These are phyloP conservation scores for Holotrichia oblita DNA, from an alignment of 1,140 invertebrate species.

Conservation along the genomic window DNA sequence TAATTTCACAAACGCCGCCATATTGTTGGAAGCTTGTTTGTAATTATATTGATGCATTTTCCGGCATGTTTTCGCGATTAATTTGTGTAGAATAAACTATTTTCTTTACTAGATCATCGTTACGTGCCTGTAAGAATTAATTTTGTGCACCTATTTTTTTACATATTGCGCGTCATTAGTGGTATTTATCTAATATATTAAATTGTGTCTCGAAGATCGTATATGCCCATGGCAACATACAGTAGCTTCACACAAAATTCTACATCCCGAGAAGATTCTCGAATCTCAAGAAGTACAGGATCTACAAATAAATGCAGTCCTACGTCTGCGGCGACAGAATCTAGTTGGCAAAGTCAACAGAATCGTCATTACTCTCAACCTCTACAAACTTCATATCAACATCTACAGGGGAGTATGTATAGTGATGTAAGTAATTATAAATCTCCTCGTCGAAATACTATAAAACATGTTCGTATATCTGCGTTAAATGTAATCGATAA, in stretches of 20 bases:
- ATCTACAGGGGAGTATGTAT: conserved; percentile 41
- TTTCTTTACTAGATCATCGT: not conserved
- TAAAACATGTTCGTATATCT: not conserved
- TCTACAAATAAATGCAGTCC: conserved; percentile 33
- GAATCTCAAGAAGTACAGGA: conserved; percentile 38
- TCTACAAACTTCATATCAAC: conserved; percentile 44
- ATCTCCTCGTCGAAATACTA: not conserved
- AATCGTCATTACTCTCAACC: conserved; percentile 35
- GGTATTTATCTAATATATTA: not conserved
- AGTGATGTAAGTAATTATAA: conserved; percentile 44
- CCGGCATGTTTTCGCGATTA: not conserved
- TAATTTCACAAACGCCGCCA: conserved; percentile 33
- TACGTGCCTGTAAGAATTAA: not conserved
- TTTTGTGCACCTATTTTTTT: not conserved
- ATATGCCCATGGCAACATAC: conserved; percentile 10
- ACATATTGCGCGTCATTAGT: not conserved
- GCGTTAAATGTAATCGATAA: not conserved
- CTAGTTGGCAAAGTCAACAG: conserved; percentile 39
- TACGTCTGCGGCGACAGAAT: conserved; percentile 11
- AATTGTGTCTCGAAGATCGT: not conserved
- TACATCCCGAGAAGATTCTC: conserved; percentile 38
- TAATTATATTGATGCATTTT: not conserved
- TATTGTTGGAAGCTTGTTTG: not conserved
- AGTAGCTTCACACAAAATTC: conserved; percentile 5
- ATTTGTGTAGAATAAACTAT: not conserved